Conservation (phyloP, 1,140 invertebrate species). For the Ruditapes philippinarum region DNA sequence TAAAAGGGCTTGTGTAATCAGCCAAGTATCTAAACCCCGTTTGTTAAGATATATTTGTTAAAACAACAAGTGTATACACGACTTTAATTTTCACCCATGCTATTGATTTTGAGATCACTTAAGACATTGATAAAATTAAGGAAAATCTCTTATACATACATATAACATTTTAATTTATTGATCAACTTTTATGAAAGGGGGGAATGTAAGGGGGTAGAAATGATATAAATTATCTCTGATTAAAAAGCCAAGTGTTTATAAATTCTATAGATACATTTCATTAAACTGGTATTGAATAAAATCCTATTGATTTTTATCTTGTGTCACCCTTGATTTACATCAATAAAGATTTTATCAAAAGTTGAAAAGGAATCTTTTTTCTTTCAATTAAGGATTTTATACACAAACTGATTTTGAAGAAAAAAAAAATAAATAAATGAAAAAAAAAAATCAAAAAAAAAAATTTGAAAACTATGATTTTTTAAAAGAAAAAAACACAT, state of each 20-base stretch:
- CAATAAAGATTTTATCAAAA: slow-evolving; percentile 24
- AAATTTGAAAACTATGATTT: no score
- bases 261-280: background rate
- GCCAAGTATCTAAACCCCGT: background rate
- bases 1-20: background rate
- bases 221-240: background rate
- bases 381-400: slow-evolving; percentile 5
- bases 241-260: slow-evolving; percentile 2
- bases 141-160: slow-evolving; percentile 62
- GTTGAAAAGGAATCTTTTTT: background rate
- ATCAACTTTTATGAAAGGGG: slow-evolving; percentile 16
- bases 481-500: no score
- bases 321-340: background rate
- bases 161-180: slow-evolving; percentile 61
- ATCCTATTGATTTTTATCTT: slow-evolving; percentile 27
- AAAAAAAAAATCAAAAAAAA: no score
- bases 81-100: slow-evolving; percentile 26
- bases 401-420: background rate
- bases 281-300: slow-evolving; percentile 17
- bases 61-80: slow-evolving; percentile 38
- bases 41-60: slow-evolving; percentile 38
- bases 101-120: slow-evolving; percentile 45
- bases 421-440: no score
- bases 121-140: slow-evolving; percentile 54
- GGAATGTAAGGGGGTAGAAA: background rate